Percentiles rank a stretch among this genome's conserved stretches.
These are phyloP conservation scores for Zaprionus taronus DNA, from an alignment of 1,140 invertebrate species.

Conservation along the genomic window DNA sequence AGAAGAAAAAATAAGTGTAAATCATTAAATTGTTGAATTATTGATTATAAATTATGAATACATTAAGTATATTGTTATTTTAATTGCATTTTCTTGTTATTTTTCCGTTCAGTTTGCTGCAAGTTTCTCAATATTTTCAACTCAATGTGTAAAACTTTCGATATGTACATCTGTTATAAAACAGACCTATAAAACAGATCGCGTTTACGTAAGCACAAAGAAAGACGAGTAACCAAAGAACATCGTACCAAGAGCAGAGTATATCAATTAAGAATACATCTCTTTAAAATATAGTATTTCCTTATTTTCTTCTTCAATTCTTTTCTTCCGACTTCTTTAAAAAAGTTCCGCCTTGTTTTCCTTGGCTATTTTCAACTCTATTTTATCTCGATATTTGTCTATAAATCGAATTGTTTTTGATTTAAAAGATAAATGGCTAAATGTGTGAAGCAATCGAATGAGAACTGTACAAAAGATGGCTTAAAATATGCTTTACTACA, in stretches of 20 bases:
- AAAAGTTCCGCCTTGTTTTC: conserved; percentile 2
- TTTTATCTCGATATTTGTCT: background rate
- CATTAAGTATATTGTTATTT: conserved; percentile 2
- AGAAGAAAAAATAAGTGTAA: conserved; percentile 22
- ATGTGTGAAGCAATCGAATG: conserved; percentile 29
- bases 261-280: conserved; percentile 17
- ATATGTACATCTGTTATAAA: conserved; percentile 17
- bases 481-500: conserved; percentile 85
- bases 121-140: conserved; percentile 19
- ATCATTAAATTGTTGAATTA: conserved; percentile 30
- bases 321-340: conserved; percentile 8
- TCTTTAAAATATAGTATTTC: background rate
- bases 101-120: conserved; percentile 25
- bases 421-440: conserved; percentile 42
- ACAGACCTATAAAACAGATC: conserved; percentile 36
- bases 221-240: conserved; percentile 46
- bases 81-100: conserved; percentile 6
- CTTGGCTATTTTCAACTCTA: conserved; percentile 9
- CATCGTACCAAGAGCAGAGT: conserved; percentile 19
- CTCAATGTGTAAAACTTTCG: background rate
- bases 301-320: background rate
- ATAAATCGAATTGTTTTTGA: conserved; percentile 3
- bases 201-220: conserved; percentile 74
- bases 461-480: conserved; percentile 83
- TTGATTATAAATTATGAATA: conserved; percentile 19